phyloP scores from a whole-genome alignment of 2,797 vertebrate species.

The Lacerta bilineata region DNA sequence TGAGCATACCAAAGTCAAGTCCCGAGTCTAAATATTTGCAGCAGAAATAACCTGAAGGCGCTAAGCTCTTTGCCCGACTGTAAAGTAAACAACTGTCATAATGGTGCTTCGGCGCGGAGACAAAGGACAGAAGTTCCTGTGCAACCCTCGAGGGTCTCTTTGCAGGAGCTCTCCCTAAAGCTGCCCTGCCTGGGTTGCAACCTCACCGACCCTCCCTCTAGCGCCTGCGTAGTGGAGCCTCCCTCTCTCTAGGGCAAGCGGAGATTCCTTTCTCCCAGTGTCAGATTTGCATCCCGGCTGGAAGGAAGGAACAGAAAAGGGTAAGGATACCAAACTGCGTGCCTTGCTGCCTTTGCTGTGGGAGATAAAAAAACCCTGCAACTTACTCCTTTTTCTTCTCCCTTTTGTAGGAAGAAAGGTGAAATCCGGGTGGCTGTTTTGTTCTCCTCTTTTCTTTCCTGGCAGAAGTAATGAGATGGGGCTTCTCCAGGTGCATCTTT shows the following conservation, averaged over 20 bases:
- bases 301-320: slow-evolving; percentile 35
- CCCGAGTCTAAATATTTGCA: neutral
- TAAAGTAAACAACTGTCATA: neutral
- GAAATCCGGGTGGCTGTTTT: slow-evolving; percentile 46
- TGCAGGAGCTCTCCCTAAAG: neutral
- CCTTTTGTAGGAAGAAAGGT: neutral
- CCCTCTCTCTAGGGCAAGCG: slow-evolving; percentile 20
- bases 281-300: neutral
- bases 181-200: neutral
- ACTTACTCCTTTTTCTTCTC: neutral
- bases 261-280: slow-evolving; percentile 47
- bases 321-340: slow-evolving; percentile 24
- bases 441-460: neutral
- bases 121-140: neutral
- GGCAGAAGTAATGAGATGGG: slow-evolving; percentile 67
- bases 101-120: neutral
- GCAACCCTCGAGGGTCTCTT: neutral
- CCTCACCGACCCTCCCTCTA: slow-evolving; percentile 7
- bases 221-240: slow-evolving; percentile 69
- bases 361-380: neutral
- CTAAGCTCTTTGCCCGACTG: neutral
- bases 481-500: slow-evolving; percentile 64
- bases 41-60: neutral
- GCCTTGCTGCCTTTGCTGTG: accelerated
- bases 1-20: neutral